Percentiles rank a stretch among this genome's conserved stretches.
These are phyloP conservation scores for Amblyteles armatorius DNA, from an alignment of 2,888 invertebrate genomes.

Conservation along the genomic window DNA sequence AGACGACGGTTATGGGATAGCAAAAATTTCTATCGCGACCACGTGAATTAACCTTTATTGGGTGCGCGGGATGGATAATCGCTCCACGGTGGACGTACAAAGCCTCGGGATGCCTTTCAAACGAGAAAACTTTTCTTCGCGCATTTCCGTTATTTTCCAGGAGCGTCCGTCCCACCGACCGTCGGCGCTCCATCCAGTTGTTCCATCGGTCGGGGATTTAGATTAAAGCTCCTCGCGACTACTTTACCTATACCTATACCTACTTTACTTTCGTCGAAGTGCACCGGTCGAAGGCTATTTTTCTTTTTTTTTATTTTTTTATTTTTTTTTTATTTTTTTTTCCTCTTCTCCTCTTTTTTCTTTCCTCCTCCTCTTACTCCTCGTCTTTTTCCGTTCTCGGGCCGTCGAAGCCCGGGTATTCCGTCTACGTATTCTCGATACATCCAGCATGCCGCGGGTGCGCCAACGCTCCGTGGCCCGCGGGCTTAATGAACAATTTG, in stretches of 20 bases:
- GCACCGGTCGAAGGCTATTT: constrained; percentile 40
- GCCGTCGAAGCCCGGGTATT: background rate
- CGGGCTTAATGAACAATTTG: constrained; percentile 51
- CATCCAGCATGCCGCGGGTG: constrained; percentile 1
- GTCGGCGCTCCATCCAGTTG: constrained; percentile 30
- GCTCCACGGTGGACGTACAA: constrained; percentile 31
- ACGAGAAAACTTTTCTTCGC: constrained; percentile 76
- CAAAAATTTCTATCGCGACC: constrained; percentile 20
- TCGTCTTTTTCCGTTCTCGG: background rate
- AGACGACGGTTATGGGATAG: background rate
- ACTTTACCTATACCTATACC: constrained; percentile 39
- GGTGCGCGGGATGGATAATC: constrained; percentile 35
- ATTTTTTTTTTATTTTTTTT: constrained; percentile 9
- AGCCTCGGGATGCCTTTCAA: constrained; percentile 65
- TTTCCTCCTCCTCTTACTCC: background rate
- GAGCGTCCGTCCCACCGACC: background rate
- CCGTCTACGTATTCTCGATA: constrained; percentile 43
- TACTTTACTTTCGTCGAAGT: constrained; percentile 37
- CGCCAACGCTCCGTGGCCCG: background rate
- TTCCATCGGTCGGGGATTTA: constrained; percentile 45
- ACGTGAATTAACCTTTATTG: constrained; percentile 26
- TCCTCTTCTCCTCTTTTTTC: background rate
- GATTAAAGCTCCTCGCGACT: constrained; percentile 41
- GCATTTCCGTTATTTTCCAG: constrained; percentile 73
- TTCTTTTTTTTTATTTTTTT: constrained; percentile 21